Base-by-base conservation (phyloP, 2,113 vertebrate genomes). In the Bos indicus region DNA sequence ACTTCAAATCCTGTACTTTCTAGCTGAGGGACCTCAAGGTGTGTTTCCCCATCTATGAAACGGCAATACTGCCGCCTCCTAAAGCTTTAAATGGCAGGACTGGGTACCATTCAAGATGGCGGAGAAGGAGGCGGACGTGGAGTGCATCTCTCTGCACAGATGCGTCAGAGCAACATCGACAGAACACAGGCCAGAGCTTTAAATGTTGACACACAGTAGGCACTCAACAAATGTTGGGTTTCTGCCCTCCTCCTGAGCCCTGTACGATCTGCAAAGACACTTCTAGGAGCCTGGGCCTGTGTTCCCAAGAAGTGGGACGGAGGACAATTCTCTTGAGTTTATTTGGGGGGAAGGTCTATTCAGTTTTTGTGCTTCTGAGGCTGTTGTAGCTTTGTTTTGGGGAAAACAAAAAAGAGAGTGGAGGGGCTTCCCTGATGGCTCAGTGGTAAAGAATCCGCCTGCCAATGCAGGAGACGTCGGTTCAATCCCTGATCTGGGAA, bases 191-290 rank as follows among this genome's bases (percentile, higher is more conserved):
- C 80, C 19, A n/a, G 36, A 91, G n/a, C 33, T 87, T 36, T 56
- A 43, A 43, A 91, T 48, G 40, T 2, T 62, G 51, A 59, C 4
- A 74, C 14, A 33, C 0, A 60, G 85, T 21, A 86, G 40, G 59
- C 25, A 33, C 6, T 82, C 40, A 33, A 64, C 40, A 85, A 82
- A 62, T 13, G 13, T 9, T 57, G 60, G 40, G n/a, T 51, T 54
- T 94, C 52, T 83, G 77, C 25, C 16, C n/a, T 85, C 43, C 81
- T 80, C 43, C 67, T 87, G 87, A 84, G 43, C 30, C 15, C 33
- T 54, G 25, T 7, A 28, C 25, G 14, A 56, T 19, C 78, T 59
- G 89, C 46, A 93, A 71, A n/a, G 57, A 33, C 48, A 33, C 40
- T 11, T 28, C 23, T 46, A 11, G 13, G 51, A 87, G 33, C 43